These are phyloP conservation scores for Endotricha flammealis DNA, from an alignment of 2,888 invertebrate species.

Conservation along the genomic window DNA sequence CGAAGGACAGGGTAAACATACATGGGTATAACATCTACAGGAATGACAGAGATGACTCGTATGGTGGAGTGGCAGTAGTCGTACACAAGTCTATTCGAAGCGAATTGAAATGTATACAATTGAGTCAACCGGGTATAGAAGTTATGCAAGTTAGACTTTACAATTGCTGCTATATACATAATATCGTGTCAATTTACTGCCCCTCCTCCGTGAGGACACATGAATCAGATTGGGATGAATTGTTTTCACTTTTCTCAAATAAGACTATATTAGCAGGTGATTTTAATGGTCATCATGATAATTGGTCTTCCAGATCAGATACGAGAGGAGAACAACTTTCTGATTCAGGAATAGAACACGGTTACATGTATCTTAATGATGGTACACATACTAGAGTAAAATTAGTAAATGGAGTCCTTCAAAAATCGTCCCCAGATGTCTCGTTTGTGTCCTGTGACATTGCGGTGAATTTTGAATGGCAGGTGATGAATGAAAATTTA, in stretches of 20 bases:
- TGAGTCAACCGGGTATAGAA: constrained; percentile 4
- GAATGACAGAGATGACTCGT: constrained; percentile 3
- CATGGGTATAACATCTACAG: constrained; percentile 6
- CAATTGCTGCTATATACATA: background rate
- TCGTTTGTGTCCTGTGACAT: constrained; percentile 1
- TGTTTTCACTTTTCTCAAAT: background rate
- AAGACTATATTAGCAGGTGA: background rate
- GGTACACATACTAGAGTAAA: background rate
- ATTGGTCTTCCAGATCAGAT: background rate
- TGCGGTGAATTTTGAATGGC: background rate
- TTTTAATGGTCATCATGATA: constrained; percentile 1
- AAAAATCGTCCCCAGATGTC: constrained; percentile 3
- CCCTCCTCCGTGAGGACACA: background rate
- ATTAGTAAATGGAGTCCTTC: constrained; percentile 4
- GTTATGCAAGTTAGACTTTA: background rate
- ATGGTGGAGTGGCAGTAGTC: constrained; percentile 9
- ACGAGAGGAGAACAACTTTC: background rate
- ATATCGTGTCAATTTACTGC: constrained; percentile 5
- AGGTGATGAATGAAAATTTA: constrained; percentile 3
- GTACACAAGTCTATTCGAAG: constrained; percentile 5
- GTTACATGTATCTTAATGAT: background rate
- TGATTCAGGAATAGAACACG: background rate
- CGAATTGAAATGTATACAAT: no score
- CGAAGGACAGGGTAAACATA: background rate
- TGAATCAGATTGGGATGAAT: background rate